phyloP scores from a whole-genome alignment of 2,797 vertebrate genomes.

The Melanogrammus aeglefinus region DNA sequence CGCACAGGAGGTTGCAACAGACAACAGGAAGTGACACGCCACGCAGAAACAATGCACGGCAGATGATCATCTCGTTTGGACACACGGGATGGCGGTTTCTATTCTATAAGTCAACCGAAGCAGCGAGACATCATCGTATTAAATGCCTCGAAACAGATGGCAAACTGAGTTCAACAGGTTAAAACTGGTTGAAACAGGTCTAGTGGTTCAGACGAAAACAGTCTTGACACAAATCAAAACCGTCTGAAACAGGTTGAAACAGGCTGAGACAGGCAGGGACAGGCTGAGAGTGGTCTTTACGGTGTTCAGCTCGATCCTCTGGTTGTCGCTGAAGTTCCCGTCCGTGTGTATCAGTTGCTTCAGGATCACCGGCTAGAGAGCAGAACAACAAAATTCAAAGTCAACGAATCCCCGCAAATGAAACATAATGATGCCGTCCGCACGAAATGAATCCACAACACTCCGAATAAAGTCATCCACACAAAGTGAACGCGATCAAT shows the following conservation, averaged over 20 bases:
- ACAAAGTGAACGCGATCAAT: not conserved
- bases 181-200: not conserved
- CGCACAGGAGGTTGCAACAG: not conserved
- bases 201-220: not conserved
- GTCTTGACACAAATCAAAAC: not conserved
- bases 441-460: too few relatives aligned
- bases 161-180: too few relatives aligned
- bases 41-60: too few relatives aligned
- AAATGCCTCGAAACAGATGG: not conserved
- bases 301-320: conserved; percentile 90
- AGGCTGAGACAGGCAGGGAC: not conserved
- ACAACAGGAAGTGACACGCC: not conserved
- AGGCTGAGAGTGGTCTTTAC: conserved; percentile 61
- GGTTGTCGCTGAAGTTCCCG: conserved; percentile 84
- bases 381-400: not conserved
- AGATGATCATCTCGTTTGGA: not conserved
- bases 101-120: not conserved
- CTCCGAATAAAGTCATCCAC: not conserved
- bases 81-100: not conserved
- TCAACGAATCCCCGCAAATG: not conserved
- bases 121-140: too few relatives aligned
- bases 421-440: not conserved
- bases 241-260: not conserved
- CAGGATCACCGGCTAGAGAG: conserved; percentile 83
- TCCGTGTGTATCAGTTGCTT: conserved; percentile 86